Conservation (phyloP, 2,113 vertebrate species). For the Macquaria ambigua region DNA sequence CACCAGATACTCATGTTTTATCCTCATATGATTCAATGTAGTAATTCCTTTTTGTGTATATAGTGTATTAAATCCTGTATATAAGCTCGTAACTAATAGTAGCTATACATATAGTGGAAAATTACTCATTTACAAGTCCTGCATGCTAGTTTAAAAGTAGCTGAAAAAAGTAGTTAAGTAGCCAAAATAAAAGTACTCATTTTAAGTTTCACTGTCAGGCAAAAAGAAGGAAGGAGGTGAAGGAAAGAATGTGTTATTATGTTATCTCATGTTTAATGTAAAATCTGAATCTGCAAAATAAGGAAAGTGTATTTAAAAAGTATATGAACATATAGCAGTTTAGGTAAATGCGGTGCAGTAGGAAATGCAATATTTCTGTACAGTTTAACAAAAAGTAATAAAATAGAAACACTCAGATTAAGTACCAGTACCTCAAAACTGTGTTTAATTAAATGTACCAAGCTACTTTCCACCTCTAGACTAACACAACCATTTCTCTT, state of each 20-base stretch:
- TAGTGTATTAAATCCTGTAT: too few species aligned
- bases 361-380: not conserved
- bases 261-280: not conserved
- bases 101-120: not conserved
- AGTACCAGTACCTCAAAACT: not conserved
- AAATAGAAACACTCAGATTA: not conserved
- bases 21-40: not conserved
- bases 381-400: not conserved
- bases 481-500: slow-evolving; percentile 14
- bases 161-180: not conserved
- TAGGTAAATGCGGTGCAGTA: not conserved
- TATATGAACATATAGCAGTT: not conserved
- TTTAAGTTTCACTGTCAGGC: not conserved
- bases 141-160: not conserved
- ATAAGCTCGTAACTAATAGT: not conserved
- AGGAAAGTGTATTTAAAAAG: not conserved
- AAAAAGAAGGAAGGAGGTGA: not conserved
- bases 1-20: not conserved
- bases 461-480: not conserved
- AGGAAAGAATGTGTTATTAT: not conserved
- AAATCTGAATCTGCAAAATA: not conserved
- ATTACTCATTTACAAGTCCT: not conserved
- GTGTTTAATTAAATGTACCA: not conserved
- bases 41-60: not conserved
- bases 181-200: not conserved